Base-by-base conservation (phyloP, 2,797 vertebrate species). In the Microctenopoma steveboyesi region DNA sequence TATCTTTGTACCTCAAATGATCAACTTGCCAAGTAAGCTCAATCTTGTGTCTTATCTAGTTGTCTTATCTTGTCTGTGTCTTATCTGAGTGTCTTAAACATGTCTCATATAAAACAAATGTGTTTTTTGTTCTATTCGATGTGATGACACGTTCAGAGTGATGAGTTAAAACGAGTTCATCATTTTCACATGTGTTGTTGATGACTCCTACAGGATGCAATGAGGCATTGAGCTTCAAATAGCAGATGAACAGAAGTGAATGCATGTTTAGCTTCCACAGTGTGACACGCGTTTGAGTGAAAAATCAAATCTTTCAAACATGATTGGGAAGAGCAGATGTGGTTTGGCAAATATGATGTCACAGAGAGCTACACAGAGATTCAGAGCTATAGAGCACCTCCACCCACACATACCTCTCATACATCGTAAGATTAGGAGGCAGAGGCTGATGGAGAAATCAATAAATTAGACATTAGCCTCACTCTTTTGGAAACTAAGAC, bases 261-360 rank as follows among this genome's bases (percentile, higher is more conserved):
- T 40, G 30, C 45, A 35, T 51, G 12, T 74, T 7, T 14, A 39
- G 28, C 51, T 16, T 7, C 46, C 5, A 14, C 16, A n/a, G 14
- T 40, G 18, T 45, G 40, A 42, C 40, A 42, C 5, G 14, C 13
- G 4, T 45, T 43, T 16, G 15, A 45, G 43, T 45, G 43, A 45
- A 45, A 45, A 28, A 51, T 57, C 30, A 14, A 28, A 45, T 55
- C 28, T 16, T 16, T 65, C 15, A 49, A 7, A 57, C 55, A 62
- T 46, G 28, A 67, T 51, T 62, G 13, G 22, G 3, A 45, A 52
- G 55, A 40, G 25, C 2, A 8, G 27, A 35, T 5, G 11, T 16
- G 33, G n/a, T 11, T 57, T 35, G 56, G 30, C 28, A 15, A 56
- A 40, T 51, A 30, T 16, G 52, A 10, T 10, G 4, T 14, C 40